Evolutionary conservation across 1,140 invertebrate species (phyloP), one percentile per base, ranked within the genome.

Genomic region (Trichonephila inaurata): DNA sequence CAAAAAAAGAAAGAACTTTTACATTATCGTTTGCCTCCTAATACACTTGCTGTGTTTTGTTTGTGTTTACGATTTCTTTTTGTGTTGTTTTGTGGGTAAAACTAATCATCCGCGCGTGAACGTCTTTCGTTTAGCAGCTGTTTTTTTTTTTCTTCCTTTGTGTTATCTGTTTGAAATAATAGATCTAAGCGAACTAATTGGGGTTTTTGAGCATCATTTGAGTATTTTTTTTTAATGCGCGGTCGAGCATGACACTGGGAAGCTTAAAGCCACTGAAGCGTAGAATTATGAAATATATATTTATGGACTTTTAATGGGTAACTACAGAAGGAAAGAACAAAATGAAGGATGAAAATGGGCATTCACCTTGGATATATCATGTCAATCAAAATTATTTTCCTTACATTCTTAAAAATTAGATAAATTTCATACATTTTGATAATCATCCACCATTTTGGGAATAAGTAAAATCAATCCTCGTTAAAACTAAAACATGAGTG

Each of bases 21-120:
- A 77, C 33, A 77, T 77, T 77, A 40, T 77, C 16, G 21, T 82
- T 51, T 12, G 18, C 10, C 82, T 60, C 44, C 51, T 5, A 14
- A n/a, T 51, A 21, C 6, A 58, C 12, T 85, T 10, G 14, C 19
- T 4, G 28, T 60, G 44, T 85, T 51, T 85, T 85, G 82, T 85
- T 85, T 58, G 82, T 85, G 82, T 85, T 85, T 58, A 85, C 82
- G 21, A 85, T 58, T 83, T n/a, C 40, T 58, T 60, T 12, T 51
- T 85, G 40, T 85, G 21, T 21, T 85, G 82, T 77, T 77, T 14
- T 18, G 69, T 28, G 33, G 28, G 72, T 14, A 40, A 77, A 16
- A 77, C 12, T 77, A 40, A 33, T 77, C 33, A 18, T 77, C 40
- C 14, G 18, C 24, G 33, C 72, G 28, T 77, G 18, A 77, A 33